phyloP scores from a whole-genome alignment of 1,140 invertebrate species.

The Bombus sylvicola region DNA sequence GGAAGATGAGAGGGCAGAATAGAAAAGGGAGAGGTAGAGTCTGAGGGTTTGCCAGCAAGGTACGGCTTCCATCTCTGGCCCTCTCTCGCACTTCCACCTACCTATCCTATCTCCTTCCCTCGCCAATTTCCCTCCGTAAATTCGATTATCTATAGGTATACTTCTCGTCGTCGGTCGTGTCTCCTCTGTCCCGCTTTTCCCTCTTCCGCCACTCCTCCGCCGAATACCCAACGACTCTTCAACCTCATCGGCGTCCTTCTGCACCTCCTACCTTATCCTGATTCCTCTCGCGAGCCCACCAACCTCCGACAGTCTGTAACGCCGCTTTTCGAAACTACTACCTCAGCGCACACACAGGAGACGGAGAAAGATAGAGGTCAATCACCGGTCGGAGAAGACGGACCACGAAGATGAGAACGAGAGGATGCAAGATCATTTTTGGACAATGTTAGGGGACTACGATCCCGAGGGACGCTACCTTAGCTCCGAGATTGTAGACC shows the following conservation, averaged over 20 bases:
- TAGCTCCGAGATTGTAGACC: constrained; percentile 29
- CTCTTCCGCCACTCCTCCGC: not conserved
- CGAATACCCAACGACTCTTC: constrained; percentile 29
- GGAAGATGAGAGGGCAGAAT: constrained; percentile 9
- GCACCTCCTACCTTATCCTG: constrained; percentile 18
- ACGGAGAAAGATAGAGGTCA: constrained; percentile 44
- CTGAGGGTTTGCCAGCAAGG: constrained; percentile 62
- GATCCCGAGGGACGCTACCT: not conserved
- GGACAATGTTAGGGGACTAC: not conserved
- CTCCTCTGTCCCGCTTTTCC: constrained; percentile 18
- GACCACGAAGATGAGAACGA: not conserved
- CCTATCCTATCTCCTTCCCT: constrained; percentile 59
- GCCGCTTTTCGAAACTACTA: constrained; percentile 57
- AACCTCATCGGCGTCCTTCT: constrained; percentile 36
- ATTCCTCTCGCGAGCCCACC: constrained; percentile 27
- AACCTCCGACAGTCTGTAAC: constrained; percentile 52
- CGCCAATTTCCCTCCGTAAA: constrained; percentile 78
- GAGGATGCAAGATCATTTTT: constrained; percentile 10
- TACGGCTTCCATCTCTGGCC: constrained; percentile 55
- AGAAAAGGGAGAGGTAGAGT: constrained; percentile 35
- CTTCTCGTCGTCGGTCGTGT: constrained; percentile 34
- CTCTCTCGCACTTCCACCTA: constrained; percentile 41
- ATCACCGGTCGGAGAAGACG: constrained; percentile 48
- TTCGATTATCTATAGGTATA: constrained; percentile 81
- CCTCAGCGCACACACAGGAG: too few species aligned